phyloP scores from a whole-genome alignment of 1,140 invertebrate genomes.

The Lepidotrigona ventralis region DNA sequence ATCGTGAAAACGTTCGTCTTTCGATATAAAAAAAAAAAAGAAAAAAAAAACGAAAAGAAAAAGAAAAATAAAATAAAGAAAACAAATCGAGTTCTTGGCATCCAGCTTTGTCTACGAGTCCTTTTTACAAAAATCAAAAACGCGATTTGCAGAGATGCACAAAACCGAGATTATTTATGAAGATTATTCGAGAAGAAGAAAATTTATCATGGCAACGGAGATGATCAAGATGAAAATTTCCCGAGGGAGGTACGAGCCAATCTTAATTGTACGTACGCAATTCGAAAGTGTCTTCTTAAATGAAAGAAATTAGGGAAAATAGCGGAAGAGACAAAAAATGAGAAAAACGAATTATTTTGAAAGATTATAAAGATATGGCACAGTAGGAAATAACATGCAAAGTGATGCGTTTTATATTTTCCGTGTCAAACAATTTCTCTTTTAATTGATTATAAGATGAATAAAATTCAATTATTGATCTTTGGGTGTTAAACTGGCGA shows the following conservation, averaged over 20 bases:
- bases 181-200: too few species aligned
- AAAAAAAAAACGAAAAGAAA: constrained; percentile 34
- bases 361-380: constrained; percentile 58
- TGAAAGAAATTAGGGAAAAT: neutral
- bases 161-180: constrained; percentile 35
- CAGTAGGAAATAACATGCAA: constrained; percentile 55
- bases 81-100: neutral
- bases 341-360: constrained; percentile 22
- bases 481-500: constrained; percentile 72
- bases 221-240: constrained; percentile 2
- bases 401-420: neutral
- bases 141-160: constrained; percentile 57
- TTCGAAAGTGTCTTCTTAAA: constrained; percentile 4
- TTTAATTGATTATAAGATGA: constrained; percentile 8
- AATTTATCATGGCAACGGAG: neutral
- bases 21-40: constrained; percentile 23
- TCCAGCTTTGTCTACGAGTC: too few species aligned
- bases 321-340: neutral
- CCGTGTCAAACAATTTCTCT: constrained; percentile 28
- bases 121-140: neutral
- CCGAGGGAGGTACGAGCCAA: constrained; percentile 28
- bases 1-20: constrained; percentile 42
- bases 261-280: constrained; percentile 25
- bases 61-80: neutral
- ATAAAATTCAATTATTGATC: constrained; percentile 44